phyloP scores from a whole-genome alignment of 30 jellyfish, hydroid and myxozoan genomes.

The Aurelia sp. region DNA sequence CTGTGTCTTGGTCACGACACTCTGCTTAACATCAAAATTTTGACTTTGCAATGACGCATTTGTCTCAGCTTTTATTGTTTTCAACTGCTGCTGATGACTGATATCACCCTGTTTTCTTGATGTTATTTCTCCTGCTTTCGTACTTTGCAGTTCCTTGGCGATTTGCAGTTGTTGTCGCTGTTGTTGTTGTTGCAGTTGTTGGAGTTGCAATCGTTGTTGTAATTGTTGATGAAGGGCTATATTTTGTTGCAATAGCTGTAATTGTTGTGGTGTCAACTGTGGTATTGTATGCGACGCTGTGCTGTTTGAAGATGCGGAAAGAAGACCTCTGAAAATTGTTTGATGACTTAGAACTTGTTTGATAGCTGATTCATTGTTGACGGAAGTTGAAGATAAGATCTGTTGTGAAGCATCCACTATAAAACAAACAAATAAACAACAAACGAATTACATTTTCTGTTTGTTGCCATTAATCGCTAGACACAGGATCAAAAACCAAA shows the following conservation, averaged over 20 bases:
- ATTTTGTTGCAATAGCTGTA: slow-evolving; percentile 33
- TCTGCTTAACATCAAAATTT: too few relatives aligned
- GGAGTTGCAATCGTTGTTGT: slow-evolving; percentile 16
- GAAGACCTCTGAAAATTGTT: slow-evolving; percentile 43
- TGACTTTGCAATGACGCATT: too few relatives aligned
- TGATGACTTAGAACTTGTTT: slow-evolving; percentile 28
- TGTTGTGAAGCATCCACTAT: neutral
- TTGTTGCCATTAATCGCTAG: neutral
- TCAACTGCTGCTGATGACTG: too few relatives aligned
- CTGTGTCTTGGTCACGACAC: too few relatives aligned
- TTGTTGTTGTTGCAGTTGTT: slow-evolving; percentile 13
- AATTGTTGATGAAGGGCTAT: slow-evolving; percentile 30
- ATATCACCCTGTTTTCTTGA: too few relatives aligned
- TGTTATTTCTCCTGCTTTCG: too few relatives aligned
- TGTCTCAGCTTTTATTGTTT: too few relatives aligned
- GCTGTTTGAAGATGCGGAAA: slow-evolving; percentile 5
- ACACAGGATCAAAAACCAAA: too few relatives aligned
- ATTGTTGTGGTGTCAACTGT: slow-evolving; percentile 43
- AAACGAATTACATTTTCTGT: neutral
- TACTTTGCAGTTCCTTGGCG: too few relatives aligned
- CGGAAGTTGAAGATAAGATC: neutral
- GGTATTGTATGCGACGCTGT: slow-evolving; percentile 11
- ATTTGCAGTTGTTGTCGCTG: slow-evolving; percentile 15
- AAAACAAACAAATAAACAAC: neutral
- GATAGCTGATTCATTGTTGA: neutral